phyloP scores from a whole-genome alignment of 2,888 invertebrate genomes.

The Crepidodera aurea region DNA sequence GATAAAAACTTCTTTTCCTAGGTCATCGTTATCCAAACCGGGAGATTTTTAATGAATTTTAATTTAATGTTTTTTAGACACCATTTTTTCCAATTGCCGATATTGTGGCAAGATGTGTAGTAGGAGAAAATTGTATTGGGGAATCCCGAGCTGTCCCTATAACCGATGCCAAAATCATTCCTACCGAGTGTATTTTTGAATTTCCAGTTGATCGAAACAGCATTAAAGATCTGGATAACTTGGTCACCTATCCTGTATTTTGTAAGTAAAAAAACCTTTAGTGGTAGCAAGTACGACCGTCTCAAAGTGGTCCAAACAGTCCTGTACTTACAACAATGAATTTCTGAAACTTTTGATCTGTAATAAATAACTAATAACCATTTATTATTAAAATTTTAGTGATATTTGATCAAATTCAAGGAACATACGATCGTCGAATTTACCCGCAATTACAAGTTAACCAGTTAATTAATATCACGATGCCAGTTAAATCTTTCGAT shows the following conservation, averaged over 20 bases:
- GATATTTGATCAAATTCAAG: conserved; percentile 47
- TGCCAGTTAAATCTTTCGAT: conserved; percentile 38
- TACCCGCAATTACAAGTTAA: conserved; percentile 43
- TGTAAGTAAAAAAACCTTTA: conserved; percentile 32
- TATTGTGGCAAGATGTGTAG: conserved; percentile 44
- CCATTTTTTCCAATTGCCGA: conserved; percentile 46
- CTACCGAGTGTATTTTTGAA: conserved; percentile 38
- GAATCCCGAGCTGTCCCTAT: conserved; percentile 43
- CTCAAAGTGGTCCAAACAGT: too few relatives aligned
- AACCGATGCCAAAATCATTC: conserved; percentile 41
- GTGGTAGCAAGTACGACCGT: not conserved
- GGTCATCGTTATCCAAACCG: too few relatives aligned
- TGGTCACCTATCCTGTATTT: conserved; percentile 43
- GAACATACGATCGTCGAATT: conserved; percentile 43
- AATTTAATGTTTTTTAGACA: conserved; percentile 33
- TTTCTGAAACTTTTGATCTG: too few relatives aligned
- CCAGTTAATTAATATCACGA: conserved; percentile 20
- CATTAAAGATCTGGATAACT: conserved; percentile 40
- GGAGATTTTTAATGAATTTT: too few relatives aligned
- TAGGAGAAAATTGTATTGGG: conserved; percentile 44
- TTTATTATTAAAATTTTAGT: conserved; percentile 40
- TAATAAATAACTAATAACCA: too few relatives aligned
- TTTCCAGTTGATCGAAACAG: conserved; percentile 38
- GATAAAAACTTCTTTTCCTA: too few relatives aligned
- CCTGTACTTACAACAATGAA: too few relatives aligned